Evolutionary conservation across 2,797 vertebrate species (phyloP), one percentile per base, ranked within the genome.

Genomic region (Falco columbarius): DNA sequence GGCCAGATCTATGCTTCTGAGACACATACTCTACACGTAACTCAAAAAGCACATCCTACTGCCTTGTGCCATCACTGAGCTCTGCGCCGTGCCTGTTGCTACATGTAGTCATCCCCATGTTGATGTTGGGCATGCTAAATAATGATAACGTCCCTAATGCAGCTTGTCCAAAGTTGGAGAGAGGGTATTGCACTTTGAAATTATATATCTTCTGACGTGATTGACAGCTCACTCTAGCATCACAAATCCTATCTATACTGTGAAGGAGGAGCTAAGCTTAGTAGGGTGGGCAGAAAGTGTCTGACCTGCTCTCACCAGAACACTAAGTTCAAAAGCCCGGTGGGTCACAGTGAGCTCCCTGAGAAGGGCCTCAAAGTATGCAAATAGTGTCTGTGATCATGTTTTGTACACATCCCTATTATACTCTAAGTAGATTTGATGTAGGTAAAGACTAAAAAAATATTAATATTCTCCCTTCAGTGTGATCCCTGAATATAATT

Each of bases 31-130:
- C 40, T 63, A 34, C 1, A 1, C 10, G 14, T 56, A 75, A 56
- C 13, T 68, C 63, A 38, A 61, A 86, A 71, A 54, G 4, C 12
- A 52, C 13, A n/a, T 61, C 40, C 32, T 49, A 32, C 16, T 4
- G 1, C 1, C 2, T 79, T 79, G 62, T 2, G 2, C 30, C 4
- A 3, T 29, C 1, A 0, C 36, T 61, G 70, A 49, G 11, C 4
- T 71, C 34, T 90, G 29, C 81, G 40, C 7, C 36, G 9, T 16
- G n/a, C 34, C 52, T 1, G 0, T 23, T 79, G 51, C 47, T 3
- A 0, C 0, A 1, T 30, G 30, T 30, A 29, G 46, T 49, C 54
- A 34, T 58, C 30, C 26, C 40, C 1, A 0, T 19, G 29, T 22
- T 3, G 3, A 81, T 76, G 7, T 22, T 66, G 55, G 32, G 46